These are phyloP conservation scores for Acronicta leporina DNA, from an alignment of 2,888 invertebrate genomes.

Conservation along the genomic window DNA sequence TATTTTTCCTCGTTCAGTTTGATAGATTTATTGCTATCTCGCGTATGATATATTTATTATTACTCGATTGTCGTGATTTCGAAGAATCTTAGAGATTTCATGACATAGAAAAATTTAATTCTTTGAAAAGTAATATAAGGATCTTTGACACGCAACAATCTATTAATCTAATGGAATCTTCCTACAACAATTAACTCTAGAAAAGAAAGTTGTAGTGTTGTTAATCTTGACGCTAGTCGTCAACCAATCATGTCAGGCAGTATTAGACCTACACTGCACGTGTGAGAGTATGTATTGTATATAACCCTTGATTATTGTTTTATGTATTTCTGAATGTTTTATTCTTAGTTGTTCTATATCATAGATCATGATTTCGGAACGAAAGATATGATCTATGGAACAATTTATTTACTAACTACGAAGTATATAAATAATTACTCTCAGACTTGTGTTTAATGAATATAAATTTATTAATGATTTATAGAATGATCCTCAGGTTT, in stretches of 20 bases:
- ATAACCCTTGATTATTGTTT: too few species aligned
- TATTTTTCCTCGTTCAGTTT: slow-evolving; percentile 24
- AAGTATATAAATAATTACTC: too few species aligned
- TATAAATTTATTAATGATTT: too few species aligned
- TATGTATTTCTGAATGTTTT: too few species aligned
- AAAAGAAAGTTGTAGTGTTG: slow-evolving; percentile 19
- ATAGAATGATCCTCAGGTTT: too few species aligned
- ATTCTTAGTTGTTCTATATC: too few species aligned
- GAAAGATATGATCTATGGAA: too few species aligned
- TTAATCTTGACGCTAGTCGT: background rate
- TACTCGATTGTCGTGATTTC: slow-evolving; percentile 27
- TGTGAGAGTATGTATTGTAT: background rate
- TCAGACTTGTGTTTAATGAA: too few species aligned
- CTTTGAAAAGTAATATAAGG: slow-evolving; percentile 27
- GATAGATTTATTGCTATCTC: slow-evolving; percentile 43
- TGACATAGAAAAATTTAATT: slow-evolving; percentile 27
- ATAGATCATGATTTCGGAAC: too few species aligned
- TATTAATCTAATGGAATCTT: slow-evolving; percentile 24
- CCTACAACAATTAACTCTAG: slow-evolving; percentile 3
- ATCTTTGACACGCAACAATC: slow-evolving; percentile 25
- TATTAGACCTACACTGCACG: background rate
- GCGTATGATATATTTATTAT: slow-evolving; percentile 39
- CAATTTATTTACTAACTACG: too few species aligned
- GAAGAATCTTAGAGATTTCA: slow-evolving; percentile 23
- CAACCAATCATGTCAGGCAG: background rate